Conservation (phyloP, 2,113 vertebrate genomes). For the Progne subis region DNA sequence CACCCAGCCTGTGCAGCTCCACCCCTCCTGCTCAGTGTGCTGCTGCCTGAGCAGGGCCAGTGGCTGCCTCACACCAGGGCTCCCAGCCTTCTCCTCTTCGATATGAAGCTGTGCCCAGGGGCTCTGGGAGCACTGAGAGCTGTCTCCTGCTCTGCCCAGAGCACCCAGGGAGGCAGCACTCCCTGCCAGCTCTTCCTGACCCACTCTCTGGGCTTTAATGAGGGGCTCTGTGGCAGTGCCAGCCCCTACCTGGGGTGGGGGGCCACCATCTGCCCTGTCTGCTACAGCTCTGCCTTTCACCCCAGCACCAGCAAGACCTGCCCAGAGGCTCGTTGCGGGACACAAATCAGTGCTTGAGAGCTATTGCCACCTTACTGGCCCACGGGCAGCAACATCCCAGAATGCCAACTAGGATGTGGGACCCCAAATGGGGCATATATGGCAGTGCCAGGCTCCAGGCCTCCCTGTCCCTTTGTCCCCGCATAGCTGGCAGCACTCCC, state of each 20-base stretch:
- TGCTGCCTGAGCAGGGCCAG: background rate
- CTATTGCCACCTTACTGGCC: background rate
- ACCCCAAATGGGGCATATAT: background rate
- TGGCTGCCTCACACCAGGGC: rapidly evolving
- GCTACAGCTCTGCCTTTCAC: background rate
- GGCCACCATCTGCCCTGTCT: background rate
- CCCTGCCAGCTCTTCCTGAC: background rate
- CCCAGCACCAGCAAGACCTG: background rate
- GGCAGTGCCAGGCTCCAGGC: background rate
- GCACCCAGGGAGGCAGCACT: background rate
- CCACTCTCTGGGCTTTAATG: background rate
- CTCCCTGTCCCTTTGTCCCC: background rate
- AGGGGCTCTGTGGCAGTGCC: background rate
- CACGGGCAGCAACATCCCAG: background rate
- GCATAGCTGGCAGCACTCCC: background rate
- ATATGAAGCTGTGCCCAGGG: background rate
- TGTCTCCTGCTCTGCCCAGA: rapidly evolving
- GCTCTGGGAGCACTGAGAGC: background rate
- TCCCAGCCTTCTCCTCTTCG: background rate
- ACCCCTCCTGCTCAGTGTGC: background rate
- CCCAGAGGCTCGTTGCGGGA: background rate
- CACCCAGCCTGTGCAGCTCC: rapidly evolving
- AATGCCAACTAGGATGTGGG: background rate
- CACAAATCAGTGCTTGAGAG: background rate
- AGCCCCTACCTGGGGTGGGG: background rate